Base-by-base conservation (phyloP, 2,113 vertebrate species). In the Ammospiza caudacuta region DNA sequence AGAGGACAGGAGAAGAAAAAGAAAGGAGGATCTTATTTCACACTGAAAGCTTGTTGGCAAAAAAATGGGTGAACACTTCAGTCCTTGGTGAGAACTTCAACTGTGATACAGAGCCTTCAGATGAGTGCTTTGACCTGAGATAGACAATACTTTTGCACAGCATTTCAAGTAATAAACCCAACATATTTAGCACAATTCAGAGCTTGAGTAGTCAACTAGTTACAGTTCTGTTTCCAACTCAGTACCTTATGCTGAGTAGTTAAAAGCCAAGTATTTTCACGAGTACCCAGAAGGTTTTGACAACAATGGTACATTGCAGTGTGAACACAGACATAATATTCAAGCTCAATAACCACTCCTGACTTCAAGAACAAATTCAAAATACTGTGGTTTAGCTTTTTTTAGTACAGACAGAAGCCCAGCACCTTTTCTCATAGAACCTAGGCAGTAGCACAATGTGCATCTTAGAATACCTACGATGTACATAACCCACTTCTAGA, bases 271-370 rank as follows among this genome's bases (percentile, higher is more conserved):
- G 18, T 23, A 59, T 68, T 74, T 57, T 57, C 52, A 37, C 0
- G 0, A 35, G 24, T 14, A 24, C 24, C 4, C 47, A 27, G 11
- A 41, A 91, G 43, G 23, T 17, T 87, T 17, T 54, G 28, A 63
- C 17, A n/a, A 35, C 0, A 1, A 29, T 1, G 1, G 15, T 21
- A 70, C 23, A 12, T 1, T 25, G 31, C 12, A 67, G 54, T 5
- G 9, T 51, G 80, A 81, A 62, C 0, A 2, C 1, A 1, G 59
- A 83, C 31, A 52, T 4, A 46, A 52, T 4, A 46, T 7, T 46
- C 41, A 41, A 63, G 18, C 18, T 55, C 59, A 66, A 37, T 6
- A 29, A 81, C 6, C 4, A 46, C 27, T 59, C 39, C 3, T 31
- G 8, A 79, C n/a, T 72, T 68, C 15, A 63, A 57, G 29, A 29